Base-by-base conservation (phyloP, 2,888 invertebrate species). In the Leptinotarsa tumamoca region DNA sequence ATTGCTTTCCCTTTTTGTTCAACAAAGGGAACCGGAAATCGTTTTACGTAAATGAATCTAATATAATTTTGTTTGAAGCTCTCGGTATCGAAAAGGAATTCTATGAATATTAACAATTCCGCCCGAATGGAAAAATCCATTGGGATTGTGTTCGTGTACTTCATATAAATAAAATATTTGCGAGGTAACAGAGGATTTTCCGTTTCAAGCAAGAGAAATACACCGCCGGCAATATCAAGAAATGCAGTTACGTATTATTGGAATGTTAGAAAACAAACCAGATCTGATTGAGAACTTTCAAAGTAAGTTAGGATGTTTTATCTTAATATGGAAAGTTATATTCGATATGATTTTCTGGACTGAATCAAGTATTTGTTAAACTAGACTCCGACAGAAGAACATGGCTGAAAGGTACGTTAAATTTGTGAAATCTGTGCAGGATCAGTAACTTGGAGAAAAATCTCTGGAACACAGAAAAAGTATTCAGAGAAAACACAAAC, bases 61-160 rank as follows among this genome's bases (percentile, higher is more conserved):
- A n/a, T 43, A 33, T n/a, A 63, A 2, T n/a, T 63, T 63, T 63
- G 63, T 63, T 61, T 43, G 33, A 63, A 63, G 43, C 18, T 17
- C 18, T 63, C 17, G 63, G 33, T 43, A 63, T 63, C 63, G 18
- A 43, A 23, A 14, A 58, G 56, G 18, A 58, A 18, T 58, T 58
- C 58, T 58, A 23, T 58, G 58, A 58, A 58, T 58, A 58, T 58
- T 58, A 58, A 58, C 58, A 58, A 58, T 58, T 58, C 23, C 58
- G 15, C 58, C 58, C 21, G 58, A 58, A 58, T 58, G 58, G 58
- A 58, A 58, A 58, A 23, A 58, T 58, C 58, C 58, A 58, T 58
- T 58, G 58, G 58, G 58, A 58, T 23, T 15, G 23, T 58, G 58
- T 23, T 18, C 21, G 23, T 23, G 23, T 23, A 5, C 23, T 58